A percentile compares a stretch with the other conserved stretches of the same genome.
These are phyloP conservation scores for Calameuta pallipes DNA, from an alignment of 2,888 invertebrate species.

Conservation along the genomic window DNA sequence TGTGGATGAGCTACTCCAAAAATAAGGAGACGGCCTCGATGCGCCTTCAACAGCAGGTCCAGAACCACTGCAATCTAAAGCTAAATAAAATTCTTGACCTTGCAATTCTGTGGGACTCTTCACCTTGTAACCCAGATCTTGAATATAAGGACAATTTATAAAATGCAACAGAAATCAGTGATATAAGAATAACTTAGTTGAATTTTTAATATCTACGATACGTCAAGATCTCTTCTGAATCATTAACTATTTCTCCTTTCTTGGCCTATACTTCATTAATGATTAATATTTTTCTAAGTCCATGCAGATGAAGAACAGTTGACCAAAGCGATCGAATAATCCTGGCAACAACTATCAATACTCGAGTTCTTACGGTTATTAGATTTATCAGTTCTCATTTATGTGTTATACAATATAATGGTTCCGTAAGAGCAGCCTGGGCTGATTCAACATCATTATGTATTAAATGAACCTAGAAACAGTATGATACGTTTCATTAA, in stretches of 20 bases:
- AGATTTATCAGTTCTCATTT: constrained; percentile 76
- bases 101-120: constrained; percentile 71
- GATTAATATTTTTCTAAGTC: constrained; percentile 74
- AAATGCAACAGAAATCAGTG: too few species aligned
- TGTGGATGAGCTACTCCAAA: constrained; percentile 76
- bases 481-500: too few species aligned
- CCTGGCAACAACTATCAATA: constrained; percentile 77
- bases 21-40: constrained; percentile 75
- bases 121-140: constrained; percentile 73
- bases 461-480: constrained; percentile 44
- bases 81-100: constrained; percentile 72
- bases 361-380: constrained; percentile 71
- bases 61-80: constrained; percentile 80
- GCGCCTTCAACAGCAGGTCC: constrained; percentile 76
- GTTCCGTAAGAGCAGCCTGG: constrained; percentile 76
- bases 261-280: constrained; percentile 74
- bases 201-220: too few species aligned
- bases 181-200: too few species aligned
- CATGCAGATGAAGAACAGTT: constrained; percentile 74
- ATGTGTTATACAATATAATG: constrained; percentile 77
- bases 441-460: constrained; percentile 51
- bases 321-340: constrained; percentile 79
- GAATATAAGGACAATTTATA: constrained; percentile 21
- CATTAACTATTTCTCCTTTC: constrained; percentile 49
- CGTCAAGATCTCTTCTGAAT: constrained; percentile 55